These are phyloP conservation scores for Tachuris rubrigastra DNA, from an alignment of 2,113 vertebrate species.

Conservation along the genomic window DNA sequence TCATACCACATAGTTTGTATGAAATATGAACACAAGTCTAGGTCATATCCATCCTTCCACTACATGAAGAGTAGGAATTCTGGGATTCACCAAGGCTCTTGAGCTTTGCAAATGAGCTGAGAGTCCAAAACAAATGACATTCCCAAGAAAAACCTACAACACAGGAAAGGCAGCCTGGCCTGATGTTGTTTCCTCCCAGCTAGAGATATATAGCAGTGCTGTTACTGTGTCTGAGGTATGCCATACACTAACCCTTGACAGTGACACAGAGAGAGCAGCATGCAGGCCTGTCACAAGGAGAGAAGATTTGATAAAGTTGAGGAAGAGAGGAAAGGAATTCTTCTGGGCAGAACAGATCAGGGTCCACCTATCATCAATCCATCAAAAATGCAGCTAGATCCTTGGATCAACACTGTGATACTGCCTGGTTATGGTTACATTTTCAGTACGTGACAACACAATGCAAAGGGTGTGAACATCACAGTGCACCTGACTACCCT, in stretches of 20 bases:
- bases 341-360: neutral
- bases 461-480: neutral
- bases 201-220: neutral
- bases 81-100: neutral
- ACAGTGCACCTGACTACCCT: neutral
- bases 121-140: neutral
- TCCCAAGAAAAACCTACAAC: neutral
- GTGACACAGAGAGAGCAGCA: accelerated
- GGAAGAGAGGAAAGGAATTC: neutral
- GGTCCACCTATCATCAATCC: neutral
- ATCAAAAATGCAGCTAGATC: neutral
- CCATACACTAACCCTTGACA: neutral
- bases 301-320: neutral
- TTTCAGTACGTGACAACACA: neutral
- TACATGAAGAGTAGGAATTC: neutral
- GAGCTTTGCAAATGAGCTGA: neutral
- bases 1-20: neutral
- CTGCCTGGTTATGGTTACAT: neutral
- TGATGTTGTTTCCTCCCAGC: neutral
- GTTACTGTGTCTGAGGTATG: neutral
- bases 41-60: neutral
- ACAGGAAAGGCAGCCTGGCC: neutral
- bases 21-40: neutral
- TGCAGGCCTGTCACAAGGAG: neutral
- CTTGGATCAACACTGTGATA: neutral